Base-by-base conservation (phyloP, 2,888 invertebrate species). In the Lagria hirta region DNA sequence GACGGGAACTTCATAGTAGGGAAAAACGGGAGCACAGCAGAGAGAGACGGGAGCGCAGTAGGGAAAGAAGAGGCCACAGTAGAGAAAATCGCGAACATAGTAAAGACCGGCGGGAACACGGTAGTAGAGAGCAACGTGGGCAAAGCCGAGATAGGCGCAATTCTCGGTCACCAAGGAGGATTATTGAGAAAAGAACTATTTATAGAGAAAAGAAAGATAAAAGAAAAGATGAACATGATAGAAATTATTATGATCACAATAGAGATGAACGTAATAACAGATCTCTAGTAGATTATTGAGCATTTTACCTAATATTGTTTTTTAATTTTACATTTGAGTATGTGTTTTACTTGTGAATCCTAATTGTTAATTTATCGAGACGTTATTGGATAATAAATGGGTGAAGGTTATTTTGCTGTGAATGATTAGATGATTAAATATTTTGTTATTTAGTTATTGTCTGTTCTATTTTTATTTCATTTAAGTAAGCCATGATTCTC, bases 191-290 rank as follows among this genome's bases (percentile, higher is more conserved):
- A 23, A 44, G 47, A 14, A 37, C 18, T n/a, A 46, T 48, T 27
- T 49, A 54, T 35, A 27, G 42, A 10, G 52, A 52, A 5, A 41
- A 36, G 10, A 43, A 34, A 13, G 48, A 48, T 5, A 44, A 32
- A 21, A 35, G 47, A 23, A 35, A 46, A 14, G 43, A 44, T 18
- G 47, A 43, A 23, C 34, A 55, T 29, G 49, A 54, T 28, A 52
- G 48, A 35, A 41, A 53, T 46, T 50, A 55, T 18, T 57, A 61
- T 8, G 34, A 54, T 30, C 48, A 60, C 7, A 29, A 61, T 14
- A 57, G 60, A 28, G 52, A 57, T 8, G 40, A 51, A 14, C 41
- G 41, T 20, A 24, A 20, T 24, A 21, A 33, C 20, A 23, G 41
- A 16, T 32, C 41, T 24, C 29, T 41, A 26, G 41, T 41, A 18